A percentile compares a stretch with the other conserved stretches of the same genome.
These are phyloP conservation scores for Acrocera orbiculus DNA, from an alignment of 2,888 invertebrate species.

Conservation along the genomic window DNA sequence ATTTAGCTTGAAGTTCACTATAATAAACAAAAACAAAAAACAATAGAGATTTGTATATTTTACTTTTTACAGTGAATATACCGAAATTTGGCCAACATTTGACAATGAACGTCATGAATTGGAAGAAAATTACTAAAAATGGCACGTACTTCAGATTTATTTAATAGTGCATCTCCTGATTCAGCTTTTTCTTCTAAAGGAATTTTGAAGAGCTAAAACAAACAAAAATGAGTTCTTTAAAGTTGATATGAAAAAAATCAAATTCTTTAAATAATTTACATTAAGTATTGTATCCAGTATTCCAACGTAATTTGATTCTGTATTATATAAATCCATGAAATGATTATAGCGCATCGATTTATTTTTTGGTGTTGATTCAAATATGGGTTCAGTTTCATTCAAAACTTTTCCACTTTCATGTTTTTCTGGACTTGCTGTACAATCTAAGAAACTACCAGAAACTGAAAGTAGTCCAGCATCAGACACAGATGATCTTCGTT, in stretches of 20 bases:
- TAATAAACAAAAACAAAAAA: slow-evolving; percentile 1
- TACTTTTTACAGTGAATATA: slow-evolving; percentile 13
- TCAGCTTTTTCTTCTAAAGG: slow-evolving; percentile 77
- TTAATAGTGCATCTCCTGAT: slow-evolving; percentile 56
- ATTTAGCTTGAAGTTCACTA: slow-evolving; percentile 35
- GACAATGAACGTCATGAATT: slow-evolving; percentile 83
- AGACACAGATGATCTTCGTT: slow-evolving; percentile 71
- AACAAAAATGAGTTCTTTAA: slow-evolving; percentile 7
- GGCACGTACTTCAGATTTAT: slow-evolving; percentile 80
- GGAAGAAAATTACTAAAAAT: slow-evolving; percentile 92
- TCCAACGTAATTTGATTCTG: slow-evolving; percentile 93
- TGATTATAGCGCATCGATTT: slow-evolving; percentile 32
- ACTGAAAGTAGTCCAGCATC: slow-evolving; percentile 71
- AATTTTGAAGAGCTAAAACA: slow-evolving; percentile 72
- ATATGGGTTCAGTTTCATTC: slow-evolving; percentile 17
- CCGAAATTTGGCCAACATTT: slow-evolving; percentile 42
- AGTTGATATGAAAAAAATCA: background rate
- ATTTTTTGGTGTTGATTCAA: slow-evolving; percentile 25
- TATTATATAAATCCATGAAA: slow-evolving; percentile 75
- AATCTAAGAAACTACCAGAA: slow-evolving; percentile 77
- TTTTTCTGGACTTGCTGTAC: slow-evolving; percentile 66
- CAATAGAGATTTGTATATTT: background rate
- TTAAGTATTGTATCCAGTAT: slow-evolving; percentile 85
- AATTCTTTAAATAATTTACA: slow-evolving; percentile 36
- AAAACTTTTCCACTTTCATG: slow-evolving; percentile 25